phyloP scores from a whole-genome alignment of 2,888 invertebrate species.

The Cyclophora albipunctata region DNA sequence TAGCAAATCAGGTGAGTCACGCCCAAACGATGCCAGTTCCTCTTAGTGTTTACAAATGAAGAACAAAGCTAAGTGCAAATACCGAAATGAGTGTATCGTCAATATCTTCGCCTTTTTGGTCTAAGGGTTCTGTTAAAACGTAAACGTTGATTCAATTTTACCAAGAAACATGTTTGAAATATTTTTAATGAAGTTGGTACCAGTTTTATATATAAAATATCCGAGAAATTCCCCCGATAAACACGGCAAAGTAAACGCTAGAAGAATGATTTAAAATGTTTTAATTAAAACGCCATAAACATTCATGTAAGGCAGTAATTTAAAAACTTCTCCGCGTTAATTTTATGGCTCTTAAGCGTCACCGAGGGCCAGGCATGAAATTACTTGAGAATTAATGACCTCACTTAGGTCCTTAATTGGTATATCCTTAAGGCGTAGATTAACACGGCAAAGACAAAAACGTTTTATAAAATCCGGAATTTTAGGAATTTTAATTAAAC shows the following conservation, averaged over 20 bases:
- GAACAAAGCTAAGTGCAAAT: not conserved
- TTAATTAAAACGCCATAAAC: conserved; percentile 9
- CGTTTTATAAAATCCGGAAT: no score
- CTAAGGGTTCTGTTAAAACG: no score
- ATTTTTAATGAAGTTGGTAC: no score
- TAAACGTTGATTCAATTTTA: no score
- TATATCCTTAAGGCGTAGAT: conserved; percentile 35
- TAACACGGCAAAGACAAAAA: conserved; percentile 15
- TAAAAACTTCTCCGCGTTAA: conserved; percentile 24
- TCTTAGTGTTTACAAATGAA: not conserved
- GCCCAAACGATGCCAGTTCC: not conserved
- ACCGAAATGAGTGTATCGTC: no score
- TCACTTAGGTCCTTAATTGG: conserved; percentile 33
- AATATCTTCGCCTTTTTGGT: no score
- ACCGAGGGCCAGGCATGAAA: conserved; percentile 21
- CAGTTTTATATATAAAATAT: no score
- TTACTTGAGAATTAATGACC: conserved; percentile 25
- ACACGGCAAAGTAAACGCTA: no score
- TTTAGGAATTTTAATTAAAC: no score
- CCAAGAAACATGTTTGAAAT: no score
- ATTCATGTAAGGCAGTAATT: conserved; percentile 18
- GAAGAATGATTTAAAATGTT: conserved; percentile 1
- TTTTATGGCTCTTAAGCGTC: conserved; percentile 25
- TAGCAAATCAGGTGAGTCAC: conserved; percentile 61
- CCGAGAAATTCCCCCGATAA: no score